Evolutionary conservation across 2,113 vertebrate genomes (phyloP).

Genomic region (Actinemys pallida): DNA sequence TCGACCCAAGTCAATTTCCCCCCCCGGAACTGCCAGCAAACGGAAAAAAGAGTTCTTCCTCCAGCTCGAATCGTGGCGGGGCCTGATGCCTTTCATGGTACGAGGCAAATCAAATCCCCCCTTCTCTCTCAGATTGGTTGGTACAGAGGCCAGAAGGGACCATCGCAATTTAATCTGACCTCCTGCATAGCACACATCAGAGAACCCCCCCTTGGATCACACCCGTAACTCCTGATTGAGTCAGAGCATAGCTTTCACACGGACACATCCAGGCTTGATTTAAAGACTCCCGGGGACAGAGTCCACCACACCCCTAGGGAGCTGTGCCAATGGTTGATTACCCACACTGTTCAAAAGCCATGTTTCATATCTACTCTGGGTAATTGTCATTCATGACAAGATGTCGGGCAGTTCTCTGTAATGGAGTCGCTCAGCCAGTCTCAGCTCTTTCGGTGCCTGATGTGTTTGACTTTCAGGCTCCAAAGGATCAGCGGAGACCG

Average conservation of each 20-base stretch:
- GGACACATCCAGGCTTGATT: not conserved
- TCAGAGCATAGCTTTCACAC: not conserved
- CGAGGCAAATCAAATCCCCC: not conserved
- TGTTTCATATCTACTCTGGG: not conserved
- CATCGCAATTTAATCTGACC: not conserved
- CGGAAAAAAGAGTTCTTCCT: not conserved
- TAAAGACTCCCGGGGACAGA: not conserved
- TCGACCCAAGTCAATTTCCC: not conserved
- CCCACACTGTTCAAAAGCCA: fast-evolving
- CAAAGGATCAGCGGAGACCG: fast-evolving
- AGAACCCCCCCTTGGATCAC: not conserved
- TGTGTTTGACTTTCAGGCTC: not conserved
- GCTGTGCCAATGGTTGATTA: not conserved
- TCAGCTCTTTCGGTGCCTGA: not conserved
- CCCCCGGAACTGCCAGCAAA: not conserved
- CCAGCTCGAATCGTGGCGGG: not conserved
- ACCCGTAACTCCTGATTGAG: not conserved
- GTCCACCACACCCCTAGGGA: not conserved
- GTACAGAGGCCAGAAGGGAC: not conserved
- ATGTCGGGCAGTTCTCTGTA: not conserved
- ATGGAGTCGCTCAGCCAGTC: fast-evolving
- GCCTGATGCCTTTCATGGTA: not conserved
- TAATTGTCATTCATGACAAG: not conserved
- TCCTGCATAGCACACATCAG: not conserved
- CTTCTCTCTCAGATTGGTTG: not conserved